Base-by-base conservation (phyloP, 2,797 vertebrate species). In the Orestias chungarensis region DNA sequence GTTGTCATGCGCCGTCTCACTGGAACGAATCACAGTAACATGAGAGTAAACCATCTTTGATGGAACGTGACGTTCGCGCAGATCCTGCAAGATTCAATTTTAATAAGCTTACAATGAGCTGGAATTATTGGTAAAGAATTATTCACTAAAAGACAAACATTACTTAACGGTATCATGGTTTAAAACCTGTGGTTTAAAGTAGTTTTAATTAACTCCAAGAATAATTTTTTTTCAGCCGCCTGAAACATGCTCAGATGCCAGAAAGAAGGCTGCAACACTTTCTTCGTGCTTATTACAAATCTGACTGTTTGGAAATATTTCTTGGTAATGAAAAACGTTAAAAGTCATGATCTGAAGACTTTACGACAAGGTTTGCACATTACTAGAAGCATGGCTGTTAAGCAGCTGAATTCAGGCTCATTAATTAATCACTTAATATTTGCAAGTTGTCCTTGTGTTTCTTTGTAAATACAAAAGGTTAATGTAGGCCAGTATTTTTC, bases 1-100 rank as follows among this genome's bases (percentile, higher is more conserved):
- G 3, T 88, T 83, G 27, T 88, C 89, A 55, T 61, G 67, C 0
- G 73, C 46, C 10, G 25, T 33, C 35, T 70, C 79, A 61, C 91
- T 90, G 71, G 23, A 46, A 72, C 71, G 23, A 76, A 23, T 43
- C 23, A 3, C 10, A 70, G 27, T 14, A 5, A 70, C 12, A 33
- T 31, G 35, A 76, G 11, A 71, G 68, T 12, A 68, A 15, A 77
- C 15, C 1, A 20, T 18, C 1, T 43, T 8, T 31, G 42, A 55
- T 4, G 4, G 18, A 31, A 33, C 50, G n/a, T 64, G 1, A 70
- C 11, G 20, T 10, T 35, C 23, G 23, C 18, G 81, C 40, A 42
- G 35, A 75, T 33, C 20, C 47, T 8, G 75, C 2, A 2, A 66
- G 20, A 47, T 17, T 8, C 25, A 12, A 11, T 14, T 46, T 46